Evolutionary conservation across 1,140 invertebrate species (phyloP).

Genomic region (Saccostrea glomerata): DNA sequence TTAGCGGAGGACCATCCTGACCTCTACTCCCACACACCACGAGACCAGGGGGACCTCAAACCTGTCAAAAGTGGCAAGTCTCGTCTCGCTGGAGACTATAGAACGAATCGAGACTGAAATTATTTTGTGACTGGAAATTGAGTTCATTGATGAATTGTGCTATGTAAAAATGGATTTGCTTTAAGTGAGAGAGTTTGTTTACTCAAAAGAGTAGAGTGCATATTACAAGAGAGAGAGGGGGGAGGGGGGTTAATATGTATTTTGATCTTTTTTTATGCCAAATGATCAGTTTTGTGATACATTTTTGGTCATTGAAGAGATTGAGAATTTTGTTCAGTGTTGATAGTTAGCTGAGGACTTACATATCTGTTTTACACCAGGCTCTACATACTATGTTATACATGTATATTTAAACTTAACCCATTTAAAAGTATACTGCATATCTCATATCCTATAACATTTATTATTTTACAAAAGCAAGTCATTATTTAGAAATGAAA

Average conservation of each 20-base stretch:
- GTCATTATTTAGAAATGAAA: not conserved
- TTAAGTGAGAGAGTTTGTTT: not conserved
- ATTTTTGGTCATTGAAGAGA: not conserved
- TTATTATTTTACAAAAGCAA: constrained; percentile 19
- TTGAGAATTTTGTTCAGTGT: constrained; percentile 7
- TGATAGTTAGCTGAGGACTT: not conserved
- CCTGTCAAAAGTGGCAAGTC: constrained; percentile 61
- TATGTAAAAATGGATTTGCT: not conserved
- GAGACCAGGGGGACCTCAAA: constrained; percentile 60
- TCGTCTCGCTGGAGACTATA: not conserved
- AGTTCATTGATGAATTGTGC: not conserved
- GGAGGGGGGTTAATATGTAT: too few species aligned
- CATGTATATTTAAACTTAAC: not conserved
- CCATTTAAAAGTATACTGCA: not conserved
- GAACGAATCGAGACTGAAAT: constrained; percentile 2
- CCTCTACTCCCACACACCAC: constrained; percentile 48
- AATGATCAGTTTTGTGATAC: not conserved
- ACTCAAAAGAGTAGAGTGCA: not conserved
- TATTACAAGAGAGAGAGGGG: not conserved
- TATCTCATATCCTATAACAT: not conserved
- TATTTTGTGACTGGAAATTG: not conserved
- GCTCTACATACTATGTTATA: not conserved
- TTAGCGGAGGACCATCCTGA: constrained; percentile 55
- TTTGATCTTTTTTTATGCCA: constrained; percentile 4
- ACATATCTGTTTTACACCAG: not conserved